A percentile compares a stretch with the other conserved stretches of the same genome.
phyloP scores from a whole-genome alignment of 2,888 invertebrate genomes.

The Ganaspis brasiliensis region DNA sequence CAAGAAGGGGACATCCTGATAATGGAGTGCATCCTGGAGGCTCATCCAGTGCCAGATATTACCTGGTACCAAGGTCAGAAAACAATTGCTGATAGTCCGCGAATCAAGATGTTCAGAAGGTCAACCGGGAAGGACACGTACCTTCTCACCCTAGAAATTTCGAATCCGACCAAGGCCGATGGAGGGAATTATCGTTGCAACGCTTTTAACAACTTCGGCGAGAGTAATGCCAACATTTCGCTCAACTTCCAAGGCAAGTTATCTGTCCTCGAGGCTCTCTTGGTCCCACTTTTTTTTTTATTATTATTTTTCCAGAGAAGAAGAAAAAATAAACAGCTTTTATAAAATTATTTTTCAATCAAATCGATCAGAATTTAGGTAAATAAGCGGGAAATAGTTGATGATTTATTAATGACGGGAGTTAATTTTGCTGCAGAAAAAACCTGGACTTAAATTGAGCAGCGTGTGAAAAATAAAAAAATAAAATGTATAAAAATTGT shows the following conservation, averaged over 20 bases:
- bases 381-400: no score
- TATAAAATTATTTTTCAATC: neutral
- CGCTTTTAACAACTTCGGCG: slow-evolving; percentile 98
- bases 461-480: no score
- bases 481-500: no score
- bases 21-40: slow-evolving; percentile 98
- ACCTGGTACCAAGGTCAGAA: slow-evolving; percentile 96
- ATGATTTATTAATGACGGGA: no score
- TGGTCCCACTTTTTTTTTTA: slow-evolving; percentile 32
- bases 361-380: no score
- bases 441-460: no score
- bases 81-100: slow-evolving; percentile 90
- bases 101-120: slow-evolving; percentile 95
- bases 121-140: slow-evolving; percentile 95
- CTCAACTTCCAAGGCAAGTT: slow-evolving; percentile 98
- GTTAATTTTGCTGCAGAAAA: no score
- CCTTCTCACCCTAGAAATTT: slow-evolving; percentile 95
- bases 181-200: slow-evolving; percentile 99
- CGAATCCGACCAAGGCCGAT: slow-evolving; percentile 97
- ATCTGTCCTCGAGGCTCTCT: slow-evolving; percentile 43
- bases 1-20: slow-evolving; percentile 96
- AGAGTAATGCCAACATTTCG: slow-evolving; percentile 99
- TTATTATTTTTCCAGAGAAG: slow-evolving; percentile 18
- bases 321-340: neutral
- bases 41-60: slow-evolving; percentile 96